phyloP scores from a whole-genome alignment of 2,797 vertebrate species.

The Percopsis omiscomaycus region DNA sequence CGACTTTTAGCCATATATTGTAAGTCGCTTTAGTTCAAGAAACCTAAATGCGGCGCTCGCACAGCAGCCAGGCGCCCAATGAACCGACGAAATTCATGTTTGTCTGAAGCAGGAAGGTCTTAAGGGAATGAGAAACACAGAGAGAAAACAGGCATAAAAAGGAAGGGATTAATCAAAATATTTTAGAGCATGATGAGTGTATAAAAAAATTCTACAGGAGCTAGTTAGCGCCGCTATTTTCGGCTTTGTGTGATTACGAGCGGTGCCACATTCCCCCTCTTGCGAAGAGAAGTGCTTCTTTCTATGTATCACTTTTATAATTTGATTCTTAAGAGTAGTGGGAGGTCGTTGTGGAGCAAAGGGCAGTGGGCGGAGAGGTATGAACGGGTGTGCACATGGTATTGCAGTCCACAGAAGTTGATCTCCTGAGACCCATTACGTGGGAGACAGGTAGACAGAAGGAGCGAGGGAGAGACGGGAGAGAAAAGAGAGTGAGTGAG shows the following conservation, averaged over 20 bases:
- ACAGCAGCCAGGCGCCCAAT: conserved; percentile 1
- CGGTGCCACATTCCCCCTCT: background rate
- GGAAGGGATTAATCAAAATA: conserved; percentile 15
- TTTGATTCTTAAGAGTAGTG: conserved; percentile 13
- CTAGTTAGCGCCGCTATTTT: background rate
- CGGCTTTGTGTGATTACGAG: background rate
- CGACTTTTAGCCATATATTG: too few species aligned
- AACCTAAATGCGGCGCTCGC: too few species aligned
- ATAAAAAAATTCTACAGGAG: conserved; percentile 11
- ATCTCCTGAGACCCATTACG: conserved; percentile 21
- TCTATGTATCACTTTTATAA: conserved; percentile 17
- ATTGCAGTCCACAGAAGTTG: conserved; percentile 11
- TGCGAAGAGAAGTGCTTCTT: conserved; percentile 12
- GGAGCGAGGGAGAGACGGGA: background rate
- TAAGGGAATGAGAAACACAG: background rate
- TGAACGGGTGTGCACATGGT: conserved; percentile 26
- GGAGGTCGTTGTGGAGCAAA: conserved; percentile 23
- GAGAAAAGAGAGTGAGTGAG: background rate
- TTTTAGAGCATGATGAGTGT: background rate
- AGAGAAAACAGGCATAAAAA: background rate
- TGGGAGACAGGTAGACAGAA: background rate
- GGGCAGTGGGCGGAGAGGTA: conserved; percentile 11
- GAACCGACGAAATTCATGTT: conserved; percentile 6
- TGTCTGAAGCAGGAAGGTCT: background rate
- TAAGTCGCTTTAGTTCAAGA: too few species aligned